phyloP scores from a whole-genome alignment of 2,888 invertebrate species.

The Hypena proboscidalis region DNA sequence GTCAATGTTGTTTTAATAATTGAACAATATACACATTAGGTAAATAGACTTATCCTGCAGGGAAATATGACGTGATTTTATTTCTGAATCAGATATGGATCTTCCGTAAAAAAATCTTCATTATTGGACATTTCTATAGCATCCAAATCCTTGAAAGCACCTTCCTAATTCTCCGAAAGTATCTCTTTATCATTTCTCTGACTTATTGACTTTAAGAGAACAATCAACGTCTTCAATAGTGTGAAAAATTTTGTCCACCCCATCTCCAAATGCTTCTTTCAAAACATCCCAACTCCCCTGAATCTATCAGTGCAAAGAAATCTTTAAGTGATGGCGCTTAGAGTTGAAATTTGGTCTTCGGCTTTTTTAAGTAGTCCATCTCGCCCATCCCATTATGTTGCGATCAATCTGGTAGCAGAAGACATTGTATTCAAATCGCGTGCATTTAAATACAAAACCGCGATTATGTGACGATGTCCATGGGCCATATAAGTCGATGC shows the following conservation, averaged over 20 bases:
- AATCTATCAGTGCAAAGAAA: slow-evolving; percentile 4
- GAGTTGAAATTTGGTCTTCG: slow-evolving; percentile 14
- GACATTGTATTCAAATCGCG: slow-evolving; percentile 82
- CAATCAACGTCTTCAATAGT: slow-evolving; percentile 62
- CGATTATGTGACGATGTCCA: slow-evolving; percentile 84
- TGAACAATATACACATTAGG: too few species aligned
- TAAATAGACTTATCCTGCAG: too few species aligned
- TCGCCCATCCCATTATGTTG: slow-evolving; percentile 74
- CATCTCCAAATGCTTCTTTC: slow-evolving; percentile 18
- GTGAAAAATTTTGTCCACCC: slow-evolving; percentile 58
- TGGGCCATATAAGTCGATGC: slow-evolving; percentile 69
- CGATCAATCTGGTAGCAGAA: slow-evolving; percentile 72
- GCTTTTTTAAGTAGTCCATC: slow-evolving; percentile 42
- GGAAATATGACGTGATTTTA: too few species aligned
- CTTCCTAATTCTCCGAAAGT: slow-evolving; percentile 21
- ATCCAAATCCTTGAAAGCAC: too few species aligned
- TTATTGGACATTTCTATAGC: too few species aligned
- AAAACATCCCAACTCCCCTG: slow-evolving; percentile 15
- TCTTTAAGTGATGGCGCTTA: not conserved
- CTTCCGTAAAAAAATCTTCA: too few species aligned
- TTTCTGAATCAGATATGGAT: too few species aligned
- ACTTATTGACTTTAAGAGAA: slow-evolving; percentile 55
- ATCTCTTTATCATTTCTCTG: slow-evolving; percentile 31
- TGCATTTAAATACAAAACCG: slow-evolving; percentile 83
- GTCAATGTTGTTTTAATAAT: too few species aligned